Percentiles rank a stretch among this genome's conserved stretches.
Evolutionary conservation across 2,797 vertebrate genomes (phyloP).

Genomic region (Gymnothorax javanicus): DNA sequence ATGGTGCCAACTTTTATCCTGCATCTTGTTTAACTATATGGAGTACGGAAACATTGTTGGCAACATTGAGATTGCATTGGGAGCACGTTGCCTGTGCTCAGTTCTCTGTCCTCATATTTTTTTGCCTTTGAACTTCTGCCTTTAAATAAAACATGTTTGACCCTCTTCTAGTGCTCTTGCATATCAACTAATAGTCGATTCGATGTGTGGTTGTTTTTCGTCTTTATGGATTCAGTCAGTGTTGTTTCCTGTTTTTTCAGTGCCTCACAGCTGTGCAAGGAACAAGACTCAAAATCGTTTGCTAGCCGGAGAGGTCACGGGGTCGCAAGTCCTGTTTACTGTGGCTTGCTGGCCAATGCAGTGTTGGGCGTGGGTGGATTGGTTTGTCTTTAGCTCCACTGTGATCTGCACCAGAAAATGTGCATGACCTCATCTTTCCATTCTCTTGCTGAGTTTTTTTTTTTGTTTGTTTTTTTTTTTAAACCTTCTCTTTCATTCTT

Average conservation of each 20-base stretch:
- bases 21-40: background rate
- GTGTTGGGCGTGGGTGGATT: background rate
- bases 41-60: background rate
- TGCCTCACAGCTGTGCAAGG: background rate
- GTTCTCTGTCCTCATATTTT: background rate
- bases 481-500: conserved; percentile 12
- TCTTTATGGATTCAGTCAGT: background rate
- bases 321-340: background rate
- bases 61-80: too few relatives aligned
- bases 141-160: too few relatives aligned
- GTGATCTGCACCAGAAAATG: background rate
- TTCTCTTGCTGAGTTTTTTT: conserved; percentile 4
- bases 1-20: background rate
- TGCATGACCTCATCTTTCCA: background rate
- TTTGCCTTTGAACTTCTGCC: background rate
- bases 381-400: background rate
- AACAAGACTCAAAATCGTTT: background rate
- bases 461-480: background rate
- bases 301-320: background rate
- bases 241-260: background rate
- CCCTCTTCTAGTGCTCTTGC: background rate
- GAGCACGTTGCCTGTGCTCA: too few relatives aligned
- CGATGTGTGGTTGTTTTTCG: background rate
- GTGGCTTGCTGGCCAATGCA: background rate
- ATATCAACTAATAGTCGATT: background rate